A percentile compares a stretch with the other conserved stretches of the same genome.
phyloP scores from a whole-genome alignment of 2,113 vertebrate species.

The Nothocercus nigrocapillus region DNA sequence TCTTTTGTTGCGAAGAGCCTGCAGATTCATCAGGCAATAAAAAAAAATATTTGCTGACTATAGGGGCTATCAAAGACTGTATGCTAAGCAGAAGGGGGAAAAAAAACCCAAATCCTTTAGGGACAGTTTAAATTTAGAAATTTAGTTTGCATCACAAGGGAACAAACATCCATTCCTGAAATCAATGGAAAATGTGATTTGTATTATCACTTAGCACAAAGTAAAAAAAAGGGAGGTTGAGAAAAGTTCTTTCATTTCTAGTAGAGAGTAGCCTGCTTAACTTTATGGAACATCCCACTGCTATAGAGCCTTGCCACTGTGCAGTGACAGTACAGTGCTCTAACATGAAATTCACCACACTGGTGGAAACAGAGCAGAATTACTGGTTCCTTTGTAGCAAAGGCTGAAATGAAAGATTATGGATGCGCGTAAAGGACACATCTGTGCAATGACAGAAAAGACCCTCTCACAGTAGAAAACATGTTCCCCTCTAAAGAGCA shows the following conservation, averaged over 20 bases:
- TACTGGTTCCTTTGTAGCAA: background rate
- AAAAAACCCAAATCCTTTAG: background rate
- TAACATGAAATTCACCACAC: slow-evolving; percentile 8
- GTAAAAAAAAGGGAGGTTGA: background rate
- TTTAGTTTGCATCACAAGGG: slow-evolving; percentile 6
- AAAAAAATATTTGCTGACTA: slow-evolving; percentile 66
- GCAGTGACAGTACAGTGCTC: background rate
- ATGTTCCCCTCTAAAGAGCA: background rate
- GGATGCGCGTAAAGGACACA: background rate
- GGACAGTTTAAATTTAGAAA: slow-evolving; percentile 2
- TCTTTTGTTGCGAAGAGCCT: slow-evolving; percentile 64
- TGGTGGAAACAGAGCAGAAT: background rate
- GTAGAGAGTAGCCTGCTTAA: background rate
- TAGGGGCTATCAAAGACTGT: slow-evolving; percentile 3
- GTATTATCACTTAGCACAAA: background rate
- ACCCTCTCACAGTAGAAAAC: background rate
- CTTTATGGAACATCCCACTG: background rate
- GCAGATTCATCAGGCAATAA: slow-evolving; percentile 43
- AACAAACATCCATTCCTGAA: slow-evolving; percentile 9
- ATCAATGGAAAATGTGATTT: slow-evolving; percentile 19
- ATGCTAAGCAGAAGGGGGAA: slow-evolving; percentile 35
- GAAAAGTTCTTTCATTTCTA: slow-evolving; percentile 16
- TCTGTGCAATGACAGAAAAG: background rate
- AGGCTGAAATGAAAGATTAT: background rate
- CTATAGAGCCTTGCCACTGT: background rate